These are phyloP conservation scores for Pao palembangensis DNA, from an alignment of 2,113 vertebrate species.

Conservation along the genomic window DNA sequence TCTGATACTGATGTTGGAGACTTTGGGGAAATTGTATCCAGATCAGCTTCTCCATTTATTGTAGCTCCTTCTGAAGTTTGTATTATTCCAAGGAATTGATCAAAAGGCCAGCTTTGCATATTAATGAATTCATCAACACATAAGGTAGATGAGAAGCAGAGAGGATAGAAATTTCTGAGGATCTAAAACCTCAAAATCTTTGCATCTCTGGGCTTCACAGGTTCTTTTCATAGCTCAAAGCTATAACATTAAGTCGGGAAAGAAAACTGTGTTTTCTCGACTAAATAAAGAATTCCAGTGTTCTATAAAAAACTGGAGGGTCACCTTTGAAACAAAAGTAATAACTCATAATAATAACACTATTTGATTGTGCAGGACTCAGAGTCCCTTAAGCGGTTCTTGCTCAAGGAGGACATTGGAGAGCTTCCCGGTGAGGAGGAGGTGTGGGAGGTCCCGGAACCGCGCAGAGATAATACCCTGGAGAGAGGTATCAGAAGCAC, in stretches of 20 bases:
- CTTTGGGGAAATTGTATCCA: neutral
- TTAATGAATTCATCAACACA: constrained; percentile 37
- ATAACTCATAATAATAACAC: neutral
- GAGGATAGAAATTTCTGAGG: neutral
- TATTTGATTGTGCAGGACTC: constrained; percentile 49
- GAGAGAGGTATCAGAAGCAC: constrained; percentile 41
- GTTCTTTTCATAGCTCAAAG: neutral
- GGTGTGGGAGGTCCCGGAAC: constrained; percentile 74
- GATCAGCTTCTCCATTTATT: constrained; percentile 15
- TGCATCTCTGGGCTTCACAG: neutral
- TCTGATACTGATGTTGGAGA: constrained; percentile 6
- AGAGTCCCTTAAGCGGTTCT: constrained; percentile 51
- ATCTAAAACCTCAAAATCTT: neutral
- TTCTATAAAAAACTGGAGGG: neutral
- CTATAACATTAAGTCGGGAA: too few relatives aligned
- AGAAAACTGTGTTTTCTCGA: neutral
- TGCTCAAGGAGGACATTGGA: constrained; percentile 59
- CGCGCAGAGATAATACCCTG: constrained; percentile 32
- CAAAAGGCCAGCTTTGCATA: constrained; percentile 16
- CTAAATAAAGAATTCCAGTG: neutral
- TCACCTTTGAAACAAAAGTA: neutral
- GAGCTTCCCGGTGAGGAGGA: constrained; percentile 69
- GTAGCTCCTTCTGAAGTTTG: constrained; percentile 4
- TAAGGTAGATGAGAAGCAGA: constrained; percentile 6
- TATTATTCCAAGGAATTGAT: constrained; percentile 19